A percentile compares a stretch with the other conserved stretches of the same genome.
Evolutionary conservation across 2,888 invertebrate species (phyloP).

Genomic region (Ophion obscuratus): DNA sequence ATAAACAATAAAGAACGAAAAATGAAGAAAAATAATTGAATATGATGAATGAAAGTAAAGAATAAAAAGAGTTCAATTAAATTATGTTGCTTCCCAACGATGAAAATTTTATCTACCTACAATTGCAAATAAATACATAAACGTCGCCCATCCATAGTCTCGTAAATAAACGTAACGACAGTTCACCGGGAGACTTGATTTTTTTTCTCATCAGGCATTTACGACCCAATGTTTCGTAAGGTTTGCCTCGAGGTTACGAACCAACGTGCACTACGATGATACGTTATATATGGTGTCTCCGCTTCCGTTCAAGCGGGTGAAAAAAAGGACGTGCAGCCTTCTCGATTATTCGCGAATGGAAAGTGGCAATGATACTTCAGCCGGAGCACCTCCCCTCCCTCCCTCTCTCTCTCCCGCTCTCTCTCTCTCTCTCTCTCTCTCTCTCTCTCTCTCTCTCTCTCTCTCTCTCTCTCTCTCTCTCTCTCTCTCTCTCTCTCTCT

Average conservation of each 20-base stretch:
- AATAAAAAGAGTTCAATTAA: too few species aligned
- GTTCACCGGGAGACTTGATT: neutral
- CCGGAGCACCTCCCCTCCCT: constrained; percentile 10
- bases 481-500: constrained; percentile 25
- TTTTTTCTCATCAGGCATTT: neutral
- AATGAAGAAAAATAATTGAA: too few species aligned
- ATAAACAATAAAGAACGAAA: too few species aligned
- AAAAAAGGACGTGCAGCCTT: constrained; percentile 38
- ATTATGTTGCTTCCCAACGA: too few species aligned
- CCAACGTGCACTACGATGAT: neutral
- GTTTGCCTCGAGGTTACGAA: neutral
- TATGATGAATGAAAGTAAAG: too few species aligned
- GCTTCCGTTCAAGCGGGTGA: constrained; percentile 1
- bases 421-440: constrained; percentile 25
- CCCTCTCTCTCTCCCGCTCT: constrained; percentile 25
- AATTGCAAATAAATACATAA: too few species aligned
- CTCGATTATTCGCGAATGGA: constrained; percentile 61
- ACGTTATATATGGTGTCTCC: neutral
- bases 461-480: neutral
- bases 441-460: neutral
- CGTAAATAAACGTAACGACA: too few species aligned
- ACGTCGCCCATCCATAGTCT: too few species aligned
- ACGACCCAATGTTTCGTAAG: neutral
- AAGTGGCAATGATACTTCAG: constrained; percentile 56
- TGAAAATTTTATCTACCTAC: too few species aligned